phyloP scores from a whole-genome alignment of 2,888 invertebrate species.

The Dromius quadrimaculatus region DNA sequence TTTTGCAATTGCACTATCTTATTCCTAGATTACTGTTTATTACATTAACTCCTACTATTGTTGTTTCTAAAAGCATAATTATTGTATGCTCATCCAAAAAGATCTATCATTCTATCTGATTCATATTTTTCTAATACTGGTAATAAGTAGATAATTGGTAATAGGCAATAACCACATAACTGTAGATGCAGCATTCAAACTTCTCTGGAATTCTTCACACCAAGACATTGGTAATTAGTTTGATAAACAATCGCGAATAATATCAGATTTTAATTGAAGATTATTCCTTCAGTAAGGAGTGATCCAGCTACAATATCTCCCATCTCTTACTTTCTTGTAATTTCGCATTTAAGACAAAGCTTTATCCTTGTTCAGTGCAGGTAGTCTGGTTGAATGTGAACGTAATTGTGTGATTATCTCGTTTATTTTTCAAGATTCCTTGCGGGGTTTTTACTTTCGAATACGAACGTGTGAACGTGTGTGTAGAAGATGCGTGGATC shows the following conservation, averaged over 20 bases:
- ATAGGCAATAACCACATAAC: too few relatives aligned
- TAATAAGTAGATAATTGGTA: too few relatives aligned
- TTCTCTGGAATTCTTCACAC: too few relatives aligned
- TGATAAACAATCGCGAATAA: conserved; percentile 38
- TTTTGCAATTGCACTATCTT: too few relatives aligned
- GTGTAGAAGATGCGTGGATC: too few relatives aligned
- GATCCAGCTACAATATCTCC: background rate
- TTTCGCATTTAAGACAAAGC: background rate
- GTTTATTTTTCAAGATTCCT: conserved; percentile 33
- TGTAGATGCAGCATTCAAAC: too few relatives aligned
- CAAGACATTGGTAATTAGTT: conserved; percentile 31
- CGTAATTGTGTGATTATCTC: conserved; percentile 37
- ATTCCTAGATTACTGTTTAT: too few relatives aligned
- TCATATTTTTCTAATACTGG: too few relatives aligned
- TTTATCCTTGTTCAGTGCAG: background rate
- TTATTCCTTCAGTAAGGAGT: background rate
- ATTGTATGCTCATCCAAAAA: too few relatives aligned
- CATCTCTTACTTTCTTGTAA: background rate
- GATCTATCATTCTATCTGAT: too few relatives aligned
- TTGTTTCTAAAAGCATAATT: too few relatives aligned
- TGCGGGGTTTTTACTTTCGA: conserved; percentile 8
- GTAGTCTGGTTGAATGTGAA: conserved; percentile 8
- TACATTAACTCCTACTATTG: too few relatives aligned
- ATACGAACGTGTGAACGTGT: conserved; percentile 24
- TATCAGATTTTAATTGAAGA: conserved; percentile 41